Percentiles rank a stretch among this genome's conserved stretches.
phyloP scores from a whole-genome alignment of 1,140 invertebrate genomes.

The Andrena cerasifolii region DNA sequence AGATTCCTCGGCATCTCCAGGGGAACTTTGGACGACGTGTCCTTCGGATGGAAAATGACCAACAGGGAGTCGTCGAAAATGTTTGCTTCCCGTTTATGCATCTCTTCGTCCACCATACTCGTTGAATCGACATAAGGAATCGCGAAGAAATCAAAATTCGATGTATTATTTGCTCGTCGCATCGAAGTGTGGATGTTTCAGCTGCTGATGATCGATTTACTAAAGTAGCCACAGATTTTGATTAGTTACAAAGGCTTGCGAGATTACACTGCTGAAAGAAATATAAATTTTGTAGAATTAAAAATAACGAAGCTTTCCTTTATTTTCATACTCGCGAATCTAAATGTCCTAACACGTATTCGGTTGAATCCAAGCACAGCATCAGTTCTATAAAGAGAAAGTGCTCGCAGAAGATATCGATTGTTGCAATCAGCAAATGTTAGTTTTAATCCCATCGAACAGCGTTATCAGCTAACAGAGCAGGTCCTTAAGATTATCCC shows the following conservation, averaged over 20 bases:
- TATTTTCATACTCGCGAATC: no score
- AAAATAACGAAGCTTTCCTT: no score
- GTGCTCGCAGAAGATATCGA: neutral
- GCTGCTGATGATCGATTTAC: no score
- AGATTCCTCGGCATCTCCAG: conserved; percentile 35
- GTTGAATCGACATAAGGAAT: neutral
- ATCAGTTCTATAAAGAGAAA: neutral
- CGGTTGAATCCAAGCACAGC: neutral
- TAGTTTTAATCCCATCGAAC: neutral
- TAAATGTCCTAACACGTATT: no score
- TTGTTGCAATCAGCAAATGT: neutral
- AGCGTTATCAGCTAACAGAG: neutral
- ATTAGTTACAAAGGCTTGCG: no score
- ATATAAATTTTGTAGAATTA: no score
- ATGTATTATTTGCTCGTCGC: no score
- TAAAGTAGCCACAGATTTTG: no score
- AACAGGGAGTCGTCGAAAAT: neutral
- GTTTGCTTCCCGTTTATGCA: conserved; percentile 8
- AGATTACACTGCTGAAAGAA: no score
- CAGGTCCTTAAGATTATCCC: neutral
- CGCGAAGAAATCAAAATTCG: neutral
- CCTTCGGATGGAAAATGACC: conserved; percentile 3
- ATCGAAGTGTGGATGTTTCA: no score
- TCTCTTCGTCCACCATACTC: neutral
- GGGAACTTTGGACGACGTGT: neutral